These are phyloP conservation scores for Lasiurus borealis DNA, from an alignment of 2,113 vertebrate genomes.

Conservation along the genomic window DNA sequence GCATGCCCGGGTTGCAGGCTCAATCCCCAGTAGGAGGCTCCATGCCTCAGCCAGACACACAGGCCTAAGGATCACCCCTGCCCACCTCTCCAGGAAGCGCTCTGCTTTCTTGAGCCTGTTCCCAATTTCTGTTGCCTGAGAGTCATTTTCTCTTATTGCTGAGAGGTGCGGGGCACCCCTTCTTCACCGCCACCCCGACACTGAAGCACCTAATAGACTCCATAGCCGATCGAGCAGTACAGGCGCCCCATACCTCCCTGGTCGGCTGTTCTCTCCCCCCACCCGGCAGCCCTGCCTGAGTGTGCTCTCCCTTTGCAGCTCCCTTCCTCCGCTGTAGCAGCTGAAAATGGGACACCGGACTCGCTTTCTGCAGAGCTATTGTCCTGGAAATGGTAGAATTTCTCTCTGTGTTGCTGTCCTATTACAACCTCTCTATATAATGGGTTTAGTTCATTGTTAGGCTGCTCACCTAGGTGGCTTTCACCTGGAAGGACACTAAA, in stretches of 20 bases:
- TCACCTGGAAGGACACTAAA: background rate
- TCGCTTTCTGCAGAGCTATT: background rate
- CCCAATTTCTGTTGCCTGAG: background rate
- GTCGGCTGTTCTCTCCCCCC: background rate
- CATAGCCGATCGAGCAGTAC: rapidly evolving
- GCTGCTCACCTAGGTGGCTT: background rate
- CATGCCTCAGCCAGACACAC: background rate
- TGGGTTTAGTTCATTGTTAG: background rate
- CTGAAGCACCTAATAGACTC: background rate
- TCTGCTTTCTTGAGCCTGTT: background rate
- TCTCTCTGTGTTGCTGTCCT: conserved; percentile 48
- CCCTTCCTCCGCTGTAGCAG: background rate
- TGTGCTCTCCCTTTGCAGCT: background rate
- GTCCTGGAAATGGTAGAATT: conserved; percentile 52
- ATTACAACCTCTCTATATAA: background rate
- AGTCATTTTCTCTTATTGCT: background rate
- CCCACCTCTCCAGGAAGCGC: background rate
- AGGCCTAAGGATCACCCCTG: rapidly evolving
- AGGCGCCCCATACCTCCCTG: background rate
- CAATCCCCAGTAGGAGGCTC: too few relatives aligned
- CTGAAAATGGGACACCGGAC: conserved; percentile 51
- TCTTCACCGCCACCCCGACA: background rate
- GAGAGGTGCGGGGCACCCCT: background rate
- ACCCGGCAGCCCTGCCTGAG: background rate
- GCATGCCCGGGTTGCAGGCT: too few relatives aligned